A percentile compares a stretch with the other conserved stretches of the same genome.
Evolutionary conservation across 2,888 invertebrate genomes (phyloP).

Genomic region (Drosophila buzzatii): DNA sequence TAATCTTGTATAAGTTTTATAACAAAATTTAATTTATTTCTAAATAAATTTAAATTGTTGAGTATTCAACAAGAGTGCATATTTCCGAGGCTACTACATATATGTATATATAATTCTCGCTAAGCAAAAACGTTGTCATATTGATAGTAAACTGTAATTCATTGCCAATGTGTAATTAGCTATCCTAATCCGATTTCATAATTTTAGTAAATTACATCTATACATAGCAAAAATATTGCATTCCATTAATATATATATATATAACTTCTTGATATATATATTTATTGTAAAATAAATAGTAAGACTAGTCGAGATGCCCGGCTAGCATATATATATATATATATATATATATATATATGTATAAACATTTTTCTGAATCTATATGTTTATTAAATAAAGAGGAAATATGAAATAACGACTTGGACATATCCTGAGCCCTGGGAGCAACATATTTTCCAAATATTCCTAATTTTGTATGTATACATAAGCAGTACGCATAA

Average conservation of each 20-base stretch:
- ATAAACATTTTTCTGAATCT: no score
- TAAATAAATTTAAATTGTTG: constrained; percentile 76
- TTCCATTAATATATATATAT: neutral
- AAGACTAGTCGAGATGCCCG: no score
- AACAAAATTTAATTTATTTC: constrained; percentile 77
- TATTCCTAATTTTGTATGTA: no score
- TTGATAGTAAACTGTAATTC: neutral
- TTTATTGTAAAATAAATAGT: no score
- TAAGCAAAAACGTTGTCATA: neutral
- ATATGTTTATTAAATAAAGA: no score
- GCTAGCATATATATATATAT: no score
- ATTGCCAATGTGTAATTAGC: neutral
- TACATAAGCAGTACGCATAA: no score
- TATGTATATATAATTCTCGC: neutral
- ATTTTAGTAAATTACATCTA: neutral
- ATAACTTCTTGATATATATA: no score
- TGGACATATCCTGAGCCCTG: no score
- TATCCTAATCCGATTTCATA: neutral
- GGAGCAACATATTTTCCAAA: no score
- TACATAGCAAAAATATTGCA: neutral
- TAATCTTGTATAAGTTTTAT: constrained; percentile 73
- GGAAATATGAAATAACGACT: neutral
- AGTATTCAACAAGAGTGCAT: constrained; percentile 38
- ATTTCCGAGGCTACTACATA: neutral
- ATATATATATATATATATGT: no score